Percentiles rank a stretch among this genome's conserved stretches.
Conservation (phyloP, 2,888 invertebrate species). For the Asteroscopus sphinx region DNA sequence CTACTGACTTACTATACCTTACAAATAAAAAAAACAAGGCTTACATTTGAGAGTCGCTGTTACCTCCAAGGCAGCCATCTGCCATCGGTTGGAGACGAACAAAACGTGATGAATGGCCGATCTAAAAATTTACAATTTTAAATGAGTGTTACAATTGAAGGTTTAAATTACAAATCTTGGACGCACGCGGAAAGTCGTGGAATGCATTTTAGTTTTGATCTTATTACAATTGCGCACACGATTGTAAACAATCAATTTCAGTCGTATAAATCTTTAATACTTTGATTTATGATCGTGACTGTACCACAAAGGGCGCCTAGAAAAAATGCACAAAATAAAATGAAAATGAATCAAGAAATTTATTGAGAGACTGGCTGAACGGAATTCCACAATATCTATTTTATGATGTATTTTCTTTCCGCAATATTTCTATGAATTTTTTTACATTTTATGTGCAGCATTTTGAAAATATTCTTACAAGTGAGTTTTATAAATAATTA, state of each 20-base stretch:
- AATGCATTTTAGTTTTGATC: conserved; percentile 65
- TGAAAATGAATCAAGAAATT: conserved; percentile 30
- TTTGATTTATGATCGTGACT: conserved; percentile 60
- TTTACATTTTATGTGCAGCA: conserved; percentile 1
- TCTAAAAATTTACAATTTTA: conserved; percentile 77
- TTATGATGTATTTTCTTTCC: conserved; percentile 19
- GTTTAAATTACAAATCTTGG: conserved; percentile 76
- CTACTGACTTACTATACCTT: conserved; percentile 19
- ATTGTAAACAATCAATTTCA: conserved; percentile 70
- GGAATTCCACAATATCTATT: conserved; percentile 28
- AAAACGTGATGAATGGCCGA: conserved; percentile 72
- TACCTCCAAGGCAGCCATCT: conserved; percentile 54
- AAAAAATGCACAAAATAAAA: conserved; percentile 28
- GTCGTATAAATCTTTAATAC: conserved; percentile 71
- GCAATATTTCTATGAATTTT: conserved; percentile 29
- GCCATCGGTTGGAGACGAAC: conserved; percentile 51
- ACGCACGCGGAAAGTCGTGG: conserved; percentile 68
- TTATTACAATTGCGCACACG: conserved; percentile 52
- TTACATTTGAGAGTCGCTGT: conserved; percentile 37
- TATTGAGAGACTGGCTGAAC: conserved; percentile 24
- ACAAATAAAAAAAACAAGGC: conserved; percentile 40
- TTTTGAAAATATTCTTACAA: not conserved
- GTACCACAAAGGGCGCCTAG: conserved; percentile 36
- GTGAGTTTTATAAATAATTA: conserved; percentile 8
- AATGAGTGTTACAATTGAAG: conserved; percentile 73